phyloP scores from a whole-genome alignment of 1,140 invertebrate genomes.

The Drosophila yakuba region DNA sequence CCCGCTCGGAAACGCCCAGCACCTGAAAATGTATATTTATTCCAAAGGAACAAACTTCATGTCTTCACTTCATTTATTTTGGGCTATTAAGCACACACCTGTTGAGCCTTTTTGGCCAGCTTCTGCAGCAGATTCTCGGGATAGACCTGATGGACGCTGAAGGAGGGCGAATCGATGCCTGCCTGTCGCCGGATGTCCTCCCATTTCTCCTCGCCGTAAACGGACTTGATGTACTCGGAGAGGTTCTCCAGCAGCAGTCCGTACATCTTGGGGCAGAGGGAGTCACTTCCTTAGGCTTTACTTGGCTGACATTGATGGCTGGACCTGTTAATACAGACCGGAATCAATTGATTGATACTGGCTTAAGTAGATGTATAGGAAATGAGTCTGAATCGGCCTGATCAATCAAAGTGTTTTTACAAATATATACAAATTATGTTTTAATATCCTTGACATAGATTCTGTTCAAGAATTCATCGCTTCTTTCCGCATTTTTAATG shows the following conservation, averaged over 20 bases:
- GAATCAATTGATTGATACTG: conserved; percentile 27
- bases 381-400: background rate
- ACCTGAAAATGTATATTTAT: conserved; percentile 86
- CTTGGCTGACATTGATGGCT: conserved; percentile 31
- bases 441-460: conserved; percentile 31
- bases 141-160: conserved; percentile 96
- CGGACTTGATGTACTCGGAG: conserved; percentile 94
- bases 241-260: conserved; percentile 97
- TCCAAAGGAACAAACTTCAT: no score
- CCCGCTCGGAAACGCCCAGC: conserved; percentile 92
- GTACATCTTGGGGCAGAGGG: conserved; percentile 90
- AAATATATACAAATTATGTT: background rate
- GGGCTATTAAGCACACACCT: conserved; percentile 86
- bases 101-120: conserved; percentile 92
- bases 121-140: conserved; percentile 94
- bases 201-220: conserved; percentile 97
- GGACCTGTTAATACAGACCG: conserved; percentile 19
- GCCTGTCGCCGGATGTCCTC: conserved; percentile 93
- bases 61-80: no score
- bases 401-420: background rate
- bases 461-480: background rate
- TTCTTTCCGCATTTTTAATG: conserved; percentile 11
- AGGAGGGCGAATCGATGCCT: conserved; percentile 93
- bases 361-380: conserved; percentile 8
- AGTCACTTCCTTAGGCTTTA: conserved; percentile 12